Base-by-base conservation (phyloP, 2,888 invertebrate genomes). In the Cheilosia vulpina region DNA sequence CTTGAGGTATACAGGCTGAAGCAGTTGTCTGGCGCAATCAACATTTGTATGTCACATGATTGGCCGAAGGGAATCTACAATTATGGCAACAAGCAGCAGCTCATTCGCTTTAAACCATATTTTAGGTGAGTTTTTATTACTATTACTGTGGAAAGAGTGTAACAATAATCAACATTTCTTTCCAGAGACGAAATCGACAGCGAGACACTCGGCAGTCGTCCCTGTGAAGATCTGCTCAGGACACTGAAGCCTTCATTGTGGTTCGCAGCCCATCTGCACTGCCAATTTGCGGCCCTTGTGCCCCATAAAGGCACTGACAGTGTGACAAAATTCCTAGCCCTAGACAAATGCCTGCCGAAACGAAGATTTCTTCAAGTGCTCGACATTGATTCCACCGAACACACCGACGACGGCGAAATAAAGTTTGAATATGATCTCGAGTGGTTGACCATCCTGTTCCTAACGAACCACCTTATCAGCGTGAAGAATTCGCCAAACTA, bases 261-360 rank as follows among this genome's bases (percentile, higher is more conserved):
- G 99, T 99, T 99, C 93, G 94, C 98, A 9, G 99, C 98, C 41
- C 99, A 99, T 94, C 93, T 99, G 87, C 99, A 99, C 92, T 97
- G 97, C 88, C 97, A 98, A 93, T 99, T 98, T 93, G 95, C 97
- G 13, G 99, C 99, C 0, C 88, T 97, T 2, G 95, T 99, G 5
- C 94, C 95, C 41, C 98, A 98, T 91, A 92, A 94, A 34, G 92
- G 94, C 78, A 93, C 93, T 17, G 91, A 93, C 15, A 91, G 91
- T 21, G 87, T 90, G 0, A 97, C 98, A 0, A 97, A 96, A 90
- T 99, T 99, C 92, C 93, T 99, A 87, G 97, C 98, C 0, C 93
- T 99, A n/a, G 99, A 99, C 91, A 99, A 99, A 93, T 99, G 99
- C 92, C 93, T 99, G 62, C 98, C 98, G 0, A 95, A 94, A 88